These are phyloP conservation scores for Ciconia stormi DNA, from an alignment of 2,113 vertebrate species.

Conservation along the genomic window DNA sequence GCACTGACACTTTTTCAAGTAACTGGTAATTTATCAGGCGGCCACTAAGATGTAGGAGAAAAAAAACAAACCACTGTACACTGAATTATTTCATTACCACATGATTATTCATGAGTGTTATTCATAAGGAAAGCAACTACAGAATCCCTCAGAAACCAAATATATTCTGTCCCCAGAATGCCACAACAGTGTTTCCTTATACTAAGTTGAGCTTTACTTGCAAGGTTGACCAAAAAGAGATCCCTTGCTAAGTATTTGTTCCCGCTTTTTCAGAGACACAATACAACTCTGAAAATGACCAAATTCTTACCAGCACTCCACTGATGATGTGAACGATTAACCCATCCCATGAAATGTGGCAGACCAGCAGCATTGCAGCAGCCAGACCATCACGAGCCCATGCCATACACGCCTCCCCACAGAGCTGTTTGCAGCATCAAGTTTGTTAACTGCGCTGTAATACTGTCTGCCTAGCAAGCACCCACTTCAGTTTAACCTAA, in stretches of 20 bases:
- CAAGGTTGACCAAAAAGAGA: not conserved
- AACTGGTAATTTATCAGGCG: not conserved
- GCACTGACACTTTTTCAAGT: not conserved
- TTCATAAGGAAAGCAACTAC: not conserved
- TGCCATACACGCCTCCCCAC: accelerated
- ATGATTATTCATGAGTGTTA: not conserved
- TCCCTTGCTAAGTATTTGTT: not conserved
- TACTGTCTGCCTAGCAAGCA: not conserved
- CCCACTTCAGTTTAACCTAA: constrained; percentile 2
- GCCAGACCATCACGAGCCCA: not conserved
- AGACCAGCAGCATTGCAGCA: not conserved
- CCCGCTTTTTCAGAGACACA: not conserved
- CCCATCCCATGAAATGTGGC: accelerated
- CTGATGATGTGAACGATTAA: not conserved
- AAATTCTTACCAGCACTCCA: not conserved
- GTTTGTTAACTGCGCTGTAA: not conserved
- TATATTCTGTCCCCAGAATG: not conserved
- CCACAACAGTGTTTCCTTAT: not conserved
- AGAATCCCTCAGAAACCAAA: not conserved
- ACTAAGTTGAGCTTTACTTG: not conserved
- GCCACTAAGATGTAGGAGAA: not conserved
- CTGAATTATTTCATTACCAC: not conserved
- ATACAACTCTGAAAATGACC: not conserved
- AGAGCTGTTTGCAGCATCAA: not conserved
- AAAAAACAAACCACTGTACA: not conserved